Conservation (phyloP, 1,140 invertebrate species). For the Drosophila obscura region DNA sequence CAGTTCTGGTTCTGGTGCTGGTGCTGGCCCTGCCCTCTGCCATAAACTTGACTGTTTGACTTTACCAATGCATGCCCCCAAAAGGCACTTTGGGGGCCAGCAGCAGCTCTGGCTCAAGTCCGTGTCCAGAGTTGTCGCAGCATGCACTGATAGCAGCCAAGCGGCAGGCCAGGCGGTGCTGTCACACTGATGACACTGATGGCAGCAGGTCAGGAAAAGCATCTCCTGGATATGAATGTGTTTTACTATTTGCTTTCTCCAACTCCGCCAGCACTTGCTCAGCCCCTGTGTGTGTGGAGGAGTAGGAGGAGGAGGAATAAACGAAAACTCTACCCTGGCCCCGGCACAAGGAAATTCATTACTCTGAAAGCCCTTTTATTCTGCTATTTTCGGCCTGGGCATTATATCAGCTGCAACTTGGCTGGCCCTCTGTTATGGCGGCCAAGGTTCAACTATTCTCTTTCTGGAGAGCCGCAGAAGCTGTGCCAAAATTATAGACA, state of each 20-base stretch:
- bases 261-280: not conserved
- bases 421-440: conserved; percentile 18
- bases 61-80: conserved; percentile 45
- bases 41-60: conserved; percentile 60
- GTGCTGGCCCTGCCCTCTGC: conserved; percentile 1
- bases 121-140: not conserved
- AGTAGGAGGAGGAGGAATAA: not conserved
- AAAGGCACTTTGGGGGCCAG: conserved; percentile 42
- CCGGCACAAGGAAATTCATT: conserved; percentile 42
- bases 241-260: conserved; percentile 37
- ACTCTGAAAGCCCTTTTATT: conserved; percentile 74
- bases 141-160: conserved; percentile 31
- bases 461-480: not conserved
- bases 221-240: conserved; percentile 56
- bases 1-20: not conserved
- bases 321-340: conserved; percentile 11
- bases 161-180: conserved; percentile 26
- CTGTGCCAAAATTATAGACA: conserved; percentile 4
- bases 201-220: conserved; percentile 42
- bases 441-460: conserved; percentile 10
- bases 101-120: conserved; percentile 47
- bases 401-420: conserved; percentile 10
- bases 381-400: conserved; percentile 3
- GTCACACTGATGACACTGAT: conserved; percentile 65
- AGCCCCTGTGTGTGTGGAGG: not conserved